A percentile compares a stretch with the other conserved stretches of the same genome.
Evolutionary conservation across 2,888 invertebrate genomes (phyloP).

Genomic region (Drosophila prolongata): DNA sequence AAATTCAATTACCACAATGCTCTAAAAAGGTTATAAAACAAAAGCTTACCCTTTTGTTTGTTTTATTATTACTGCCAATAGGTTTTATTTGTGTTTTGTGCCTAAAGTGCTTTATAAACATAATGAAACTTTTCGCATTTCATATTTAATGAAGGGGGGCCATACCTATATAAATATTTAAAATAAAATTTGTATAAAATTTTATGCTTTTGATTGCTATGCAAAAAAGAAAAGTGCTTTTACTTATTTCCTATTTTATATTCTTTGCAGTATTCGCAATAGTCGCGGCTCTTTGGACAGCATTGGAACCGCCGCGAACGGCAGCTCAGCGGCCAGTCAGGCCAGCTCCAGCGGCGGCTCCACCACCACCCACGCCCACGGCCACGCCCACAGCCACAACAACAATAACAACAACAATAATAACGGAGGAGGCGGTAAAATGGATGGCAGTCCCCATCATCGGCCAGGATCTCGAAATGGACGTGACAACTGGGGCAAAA

Average conservation of each 20-base stretch:
- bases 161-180: too few species aligned
- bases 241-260: not conserved
- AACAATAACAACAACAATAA: constrained; percentile 54
- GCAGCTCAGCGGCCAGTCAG: constrained; percentile 82
- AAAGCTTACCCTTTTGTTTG: too few species aligned
- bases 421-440: constrained; percentile 42
- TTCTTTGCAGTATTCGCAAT: constrained; percentile 82
- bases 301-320: constrained; percentile 82
- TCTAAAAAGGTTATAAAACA: too few species aligned
- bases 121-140: too few species aligned
- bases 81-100: too few species aligned
- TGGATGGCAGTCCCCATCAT: constrained; percentile 72
- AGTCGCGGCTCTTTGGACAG: constrained; percentile 84
- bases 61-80: too few species aligned
- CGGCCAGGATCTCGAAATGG: constrained; percentile 80
- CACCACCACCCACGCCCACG: constrained; percentile 47
- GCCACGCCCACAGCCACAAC: constrained; percentile 23
- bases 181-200: too few species aligned
- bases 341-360: constrained; percentile 77
- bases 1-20: too few species aligned
- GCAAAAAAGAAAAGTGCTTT: too few species aligned
- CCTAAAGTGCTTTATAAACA: too few species aligned
- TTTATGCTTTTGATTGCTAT: too few species aligned
- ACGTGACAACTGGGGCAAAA: constrained; percentile 84
- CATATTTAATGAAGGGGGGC: too few species aligned